These are phyloP conservation scores for Nannoperca australis DNA, from an alignment of 2,797 vertebrate genomes.

Conservation along the genomic window DNA sequence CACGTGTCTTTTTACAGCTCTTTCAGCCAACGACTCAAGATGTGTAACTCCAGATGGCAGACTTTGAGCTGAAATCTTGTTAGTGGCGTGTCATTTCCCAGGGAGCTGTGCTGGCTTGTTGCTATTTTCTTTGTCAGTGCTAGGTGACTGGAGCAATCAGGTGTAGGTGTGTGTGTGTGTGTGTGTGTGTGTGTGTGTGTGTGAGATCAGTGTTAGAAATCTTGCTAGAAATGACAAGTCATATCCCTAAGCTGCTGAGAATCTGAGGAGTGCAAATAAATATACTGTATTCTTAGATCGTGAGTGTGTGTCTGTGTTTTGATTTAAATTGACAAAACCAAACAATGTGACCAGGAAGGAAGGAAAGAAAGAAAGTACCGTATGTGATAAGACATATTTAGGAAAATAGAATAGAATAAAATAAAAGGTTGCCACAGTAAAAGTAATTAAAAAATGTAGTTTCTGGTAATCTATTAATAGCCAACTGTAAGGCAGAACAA, in stretches of 20 bases:
- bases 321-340: conserved; percentile 18
- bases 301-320: conserved; percentile 21
- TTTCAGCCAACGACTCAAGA: conserved; percentile 31
- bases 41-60: conserved; percentile 42
- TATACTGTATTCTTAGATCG: conserved; percentile 34
- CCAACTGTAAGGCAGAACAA: not conserved
- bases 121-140: conserved; percentile 47
- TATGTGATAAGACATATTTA: not conserved
- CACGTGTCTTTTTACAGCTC: not conserved
- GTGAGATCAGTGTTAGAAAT: conserved; percentile 32
- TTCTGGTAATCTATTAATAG: not conserved
- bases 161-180: conserved; percentile 16
- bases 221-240: conserved; percentile 45
- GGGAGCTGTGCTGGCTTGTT: conserved; percentile 24
- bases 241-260: conserved; percentile 24
- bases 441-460: too few species aligned
- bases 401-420: too few species aligned
- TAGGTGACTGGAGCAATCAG: conserved; percentile 26
- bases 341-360: conserved; percentile 6
- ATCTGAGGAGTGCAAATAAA: conserved; percentile 36
- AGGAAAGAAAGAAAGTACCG: not conserved
- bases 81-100: conserved; percentile 40
- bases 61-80: conserved; percentile 53
- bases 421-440: not conserved
- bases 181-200: conserved; percentile 22